Evolutionary conservation across 2,113 vertebrate species (phyloP).

Genomic region (Peromyscus polionotus): DNA sequence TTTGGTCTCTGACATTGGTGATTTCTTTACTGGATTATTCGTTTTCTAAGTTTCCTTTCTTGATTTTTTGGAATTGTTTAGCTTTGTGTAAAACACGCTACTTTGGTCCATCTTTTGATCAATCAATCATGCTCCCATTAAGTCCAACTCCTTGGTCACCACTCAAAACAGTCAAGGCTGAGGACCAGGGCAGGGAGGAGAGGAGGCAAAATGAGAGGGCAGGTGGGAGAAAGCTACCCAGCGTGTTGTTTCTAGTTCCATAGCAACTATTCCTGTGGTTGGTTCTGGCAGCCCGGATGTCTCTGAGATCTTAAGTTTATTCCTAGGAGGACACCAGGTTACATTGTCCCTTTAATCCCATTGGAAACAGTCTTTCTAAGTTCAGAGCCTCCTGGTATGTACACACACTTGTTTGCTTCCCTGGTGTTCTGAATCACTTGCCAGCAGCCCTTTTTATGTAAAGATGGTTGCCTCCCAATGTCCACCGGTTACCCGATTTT

Average conservation of each 20-base stretch:
- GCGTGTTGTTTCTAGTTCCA: neutral
- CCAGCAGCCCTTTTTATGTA: neutral
- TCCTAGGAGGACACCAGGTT: neutral
- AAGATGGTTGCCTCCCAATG: neutral
- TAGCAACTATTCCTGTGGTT: neutral
- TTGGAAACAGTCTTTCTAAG: conserved; percentile 6
- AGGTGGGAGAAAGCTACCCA: neutral
- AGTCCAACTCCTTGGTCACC: conserved; percentile 76
- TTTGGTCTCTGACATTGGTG: conserved; percentile 87
- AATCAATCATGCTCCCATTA: conserved; percentile 90
- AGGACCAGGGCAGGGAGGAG: neutral
- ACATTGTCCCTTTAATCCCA: neutral
- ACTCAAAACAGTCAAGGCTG: conserved; percentile 92
- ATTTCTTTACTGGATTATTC: conserved; percentile 84
- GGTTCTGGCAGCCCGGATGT: neutral
- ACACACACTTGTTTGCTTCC: neutral
- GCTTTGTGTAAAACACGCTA: conserved; percentile 91
- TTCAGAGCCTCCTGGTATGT: neutral
- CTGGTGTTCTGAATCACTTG: neutral
- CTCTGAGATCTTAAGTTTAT: neutral
- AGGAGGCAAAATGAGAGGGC: neutral
- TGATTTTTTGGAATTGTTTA: conserved; percentile 88
- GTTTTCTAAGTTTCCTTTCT: conserved; percentile 91
- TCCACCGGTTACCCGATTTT: neutral
- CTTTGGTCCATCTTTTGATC: conserved; percentile 94